Percentiles rank a stretch among this genome's conserved stretches.
These are phyloP conservation scores for Atrichornis clamosus DNA, from an alignment of 2,113 vertebrate species.

Conservation along the genomic window DNA sequence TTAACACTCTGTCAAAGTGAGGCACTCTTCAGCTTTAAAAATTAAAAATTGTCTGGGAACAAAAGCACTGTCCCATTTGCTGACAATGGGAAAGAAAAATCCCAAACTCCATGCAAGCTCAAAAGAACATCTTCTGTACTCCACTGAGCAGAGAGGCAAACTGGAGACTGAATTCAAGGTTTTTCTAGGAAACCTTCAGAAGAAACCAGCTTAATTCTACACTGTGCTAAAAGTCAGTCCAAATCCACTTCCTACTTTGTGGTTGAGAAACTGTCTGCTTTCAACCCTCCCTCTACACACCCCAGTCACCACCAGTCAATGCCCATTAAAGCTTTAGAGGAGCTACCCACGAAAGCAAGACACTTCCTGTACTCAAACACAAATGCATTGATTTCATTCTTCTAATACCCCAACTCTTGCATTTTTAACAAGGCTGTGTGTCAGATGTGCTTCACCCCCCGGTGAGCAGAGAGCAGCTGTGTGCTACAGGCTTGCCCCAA, in stretches of 20 bases:
- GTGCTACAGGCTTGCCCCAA: rapidly evolving
- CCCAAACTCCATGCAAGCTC: background rate
- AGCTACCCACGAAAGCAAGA: background rate
- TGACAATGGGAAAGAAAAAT: background rate
- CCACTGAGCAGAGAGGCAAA: background rate
- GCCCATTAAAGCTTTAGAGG: background rate
- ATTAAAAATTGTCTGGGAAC: background rate
- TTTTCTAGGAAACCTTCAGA: background rate
- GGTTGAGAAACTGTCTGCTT: background rate
- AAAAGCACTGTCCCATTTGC: background rate
- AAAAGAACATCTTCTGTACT: background rate
- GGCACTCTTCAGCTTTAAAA: background rate
- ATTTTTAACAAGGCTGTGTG: background rate
- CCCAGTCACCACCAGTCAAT: background rate
- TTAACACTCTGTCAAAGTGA: background rate
- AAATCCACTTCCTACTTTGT: background rate
- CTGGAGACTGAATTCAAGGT: background rate
- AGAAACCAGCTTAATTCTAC: background rate
- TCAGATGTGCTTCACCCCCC: background rate
- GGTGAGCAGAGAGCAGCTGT: background rate
- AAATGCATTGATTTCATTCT: background rate
- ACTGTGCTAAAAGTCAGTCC: background rate
- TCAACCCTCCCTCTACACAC: background rate
- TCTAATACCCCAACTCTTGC: background rate
- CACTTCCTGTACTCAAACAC: background rate